Percentiles rank a stretch among this genome's conserved stretches.
These are phyloP conservation scores for Colletes gigas DNA, from an alignment of 1,140 invertebrate genomes.

Conservation along the genomic window DNA sequence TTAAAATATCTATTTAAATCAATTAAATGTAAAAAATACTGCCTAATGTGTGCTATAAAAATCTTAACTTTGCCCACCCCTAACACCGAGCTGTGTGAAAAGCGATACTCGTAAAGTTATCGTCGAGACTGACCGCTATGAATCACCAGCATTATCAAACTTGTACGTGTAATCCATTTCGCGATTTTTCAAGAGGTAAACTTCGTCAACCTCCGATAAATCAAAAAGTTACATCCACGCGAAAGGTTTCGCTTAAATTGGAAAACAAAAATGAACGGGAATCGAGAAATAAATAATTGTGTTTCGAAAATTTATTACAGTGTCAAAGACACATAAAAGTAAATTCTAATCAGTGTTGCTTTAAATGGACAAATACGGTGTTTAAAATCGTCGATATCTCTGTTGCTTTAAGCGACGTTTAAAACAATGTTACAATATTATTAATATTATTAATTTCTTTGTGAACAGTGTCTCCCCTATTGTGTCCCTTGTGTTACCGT, in stretches of 20 bases:
- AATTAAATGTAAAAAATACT: no score
- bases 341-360: no score
- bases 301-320: neutral
- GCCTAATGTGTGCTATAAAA: neutral
- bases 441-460: no score
- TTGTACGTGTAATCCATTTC: slow-evolving; percentile 35
- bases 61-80: neutral
- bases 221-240: slow-evolving; percentile 10
- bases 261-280: neutral
- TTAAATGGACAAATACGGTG: no score
- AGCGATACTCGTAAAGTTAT: slow-evolving; percentile 23
- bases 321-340: no score
- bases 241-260: slow-evolving; percentile 28
- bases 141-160: slow-evolving; percentile 33
- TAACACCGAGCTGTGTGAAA: slow-evolving; percentile 3
- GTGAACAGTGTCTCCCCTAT: no score
- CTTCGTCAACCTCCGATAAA: slow-evolving; percentile 28
- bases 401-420: no score
- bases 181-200: slow-evolving; percentile 17
- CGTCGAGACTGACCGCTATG: slow-evolving; percentile 24
- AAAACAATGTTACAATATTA: no score
- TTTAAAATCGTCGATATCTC: neutral
- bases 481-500: neutral
- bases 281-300: neutral
- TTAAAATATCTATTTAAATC: no score